Base-by-base conservation (phyloP, 1,140 invertebrate species). In the Hyles euphorbiae region DNA sequence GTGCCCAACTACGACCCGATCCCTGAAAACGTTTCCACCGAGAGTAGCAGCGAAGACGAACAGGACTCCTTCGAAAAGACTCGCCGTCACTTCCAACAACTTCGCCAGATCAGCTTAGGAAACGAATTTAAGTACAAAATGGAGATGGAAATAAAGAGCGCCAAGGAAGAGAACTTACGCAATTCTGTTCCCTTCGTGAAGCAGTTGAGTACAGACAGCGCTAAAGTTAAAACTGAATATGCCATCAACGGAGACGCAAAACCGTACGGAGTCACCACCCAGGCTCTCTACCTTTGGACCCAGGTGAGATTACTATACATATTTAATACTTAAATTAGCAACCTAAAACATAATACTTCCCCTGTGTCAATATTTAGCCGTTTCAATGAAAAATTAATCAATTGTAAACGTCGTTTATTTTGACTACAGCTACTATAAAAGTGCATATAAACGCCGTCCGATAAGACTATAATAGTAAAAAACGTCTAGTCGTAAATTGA, bases 61-160 rank as follows among this genome's bases (percentile, higher is more conserved):
- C 82, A 83, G 48, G 81, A 85, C 58, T 81, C 81, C 22, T 89
- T 88, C 61, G 87, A 90, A 60, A 83, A 85, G 53, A 88, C 87
- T 6, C 74, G 87, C 34, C 81, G 82, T 3, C 88, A 89, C 65
- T 89, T 89, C 63, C 88, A 89, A 72, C 85, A 89, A 55, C 64
- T 88, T 51, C 78, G 86, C 7, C 85, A 89, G 64, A 89, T 88
- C 61, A 89, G 88, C 68, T 73, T 89, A 58, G 85, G 85, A 33
- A 88, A 88, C 81, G 82, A 87, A 58, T 87, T 83, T 58, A 90
- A 90, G 68, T 89, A 89, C 76, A 89, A 89, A 67, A 89, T 91
- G 87, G 91, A 92, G 75, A 91, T 92, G 91, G 91, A 92, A 72
- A 90, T 90, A n/a, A 91, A 90, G 73, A 91, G 87, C 58, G 83